phyloP scores from a whole-genome alignment of 2,797 vertebrate genomes.

The Apodemus agrarius region DNA sequence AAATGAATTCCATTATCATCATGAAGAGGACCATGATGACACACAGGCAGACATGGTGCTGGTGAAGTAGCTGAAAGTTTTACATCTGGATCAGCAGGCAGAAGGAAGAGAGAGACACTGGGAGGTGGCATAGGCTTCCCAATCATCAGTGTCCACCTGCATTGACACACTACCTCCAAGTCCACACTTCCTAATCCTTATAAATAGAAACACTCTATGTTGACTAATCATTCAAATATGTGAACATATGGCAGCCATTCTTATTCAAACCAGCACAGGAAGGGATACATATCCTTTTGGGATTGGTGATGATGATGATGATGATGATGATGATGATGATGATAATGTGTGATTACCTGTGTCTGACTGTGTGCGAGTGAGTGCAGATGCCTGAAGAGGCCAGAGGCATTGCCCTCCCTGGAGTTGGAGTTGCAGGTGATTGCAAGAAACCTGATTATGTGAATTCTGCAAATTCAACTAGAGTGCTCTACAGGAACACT shows the following conservation, averaged over 20 bases:
- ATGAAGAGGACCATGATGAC: background rate
- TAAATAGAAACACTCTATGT: background rate
- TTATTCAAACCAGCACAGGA: background rate
- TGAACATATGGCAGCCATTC: background rate
- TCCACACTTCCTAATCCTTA: background rate
- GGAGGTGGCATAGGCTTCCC: background rate
- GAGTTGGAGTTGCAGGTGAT: background rate
- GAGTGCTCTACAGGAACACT: background rate
- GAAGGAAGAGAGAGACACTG: background rate
- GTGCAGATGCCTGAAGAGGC: background rate
- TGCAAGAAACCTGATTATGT: background rate
- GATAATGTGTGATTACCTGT: background rate
- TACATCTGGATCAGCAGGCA: background rate
- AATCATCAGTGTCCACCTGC: background rate
- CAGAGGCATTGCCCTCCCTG: background rate
- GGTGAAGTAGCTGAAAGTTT: background rate
- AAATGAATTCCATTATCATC: background rate
- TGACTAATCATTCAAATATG: background rate
- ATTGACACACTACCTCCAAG: background rate
- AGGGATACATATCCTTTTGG: background rate
- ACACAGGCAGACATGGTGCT: background rate
- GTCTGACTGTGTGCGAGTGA: background rate
- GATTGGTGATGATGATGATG: background rate
- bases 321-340: background rate
- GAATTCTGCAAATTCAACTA: background rate